These are phyloP conservation scores for Poecilus cupreus DNA, from an alignment of 2,888 invertebrate genomes.

Conservation along the genomic window DNA sequence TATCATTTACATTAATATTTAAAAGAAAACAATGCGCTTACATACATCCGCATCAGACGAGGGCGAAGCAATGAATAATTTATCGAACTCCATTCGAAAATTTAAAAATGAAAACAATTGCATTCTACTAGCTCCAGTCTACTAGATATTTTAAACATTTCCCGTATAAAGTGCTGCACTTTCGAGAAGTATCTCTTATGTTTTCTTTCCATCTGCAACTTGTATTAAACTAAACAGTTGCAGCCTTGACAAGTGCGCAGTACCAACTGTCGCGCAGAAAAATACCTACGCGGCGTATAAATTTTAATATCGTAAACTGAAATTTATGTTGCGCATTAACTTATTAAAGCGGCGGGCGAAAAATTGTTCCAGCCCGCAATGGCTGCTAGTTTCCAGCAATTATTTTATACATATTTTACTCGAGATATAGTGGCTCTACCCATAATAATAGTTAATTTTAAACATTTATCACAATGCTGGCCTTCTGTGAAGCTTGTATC, in stretches of 20 bases:
- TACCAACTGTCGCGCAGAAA: constrained; percentile 18
- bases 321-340: constrained; percentile 38
- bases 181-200: not conserved
- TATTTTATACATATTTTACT: constrained; percentile 24
- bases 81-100: not conserved
- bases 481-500: not conserved
- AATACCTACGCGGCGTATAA: constrained; percentile 30
- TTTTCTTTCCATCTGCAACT: not conserved
- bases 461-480: constrained; percentile 3
- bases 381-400: constrained; percentile 9
- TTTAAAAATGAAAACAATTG: too few relatives aligned
- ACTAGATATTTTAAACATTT: not conserved
- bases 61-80: not conserved
- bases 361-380: not conserved
- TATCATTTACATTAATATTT: too few relatives aligned
- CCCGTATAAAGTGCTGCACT: not conserved
- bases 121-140: not conserved
- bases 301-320: constrained; percentile 40
- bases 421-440: not conserved
- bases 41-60: not conserved
- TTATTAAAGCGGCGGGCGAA: constrained; percentile 28
- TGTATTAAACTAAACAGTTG: constrained; percentile 13
- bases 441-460: constrained; percentile 11
- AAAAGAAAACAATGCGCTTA: not conserved
- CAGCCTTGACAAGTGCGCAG: constrained; percentile 12